Evolutionary conservation across 2,797 vertebrate genomes (phyloP), one percentile per base, ranked within the genome.

Genomic region (Channa striata): DNA sequence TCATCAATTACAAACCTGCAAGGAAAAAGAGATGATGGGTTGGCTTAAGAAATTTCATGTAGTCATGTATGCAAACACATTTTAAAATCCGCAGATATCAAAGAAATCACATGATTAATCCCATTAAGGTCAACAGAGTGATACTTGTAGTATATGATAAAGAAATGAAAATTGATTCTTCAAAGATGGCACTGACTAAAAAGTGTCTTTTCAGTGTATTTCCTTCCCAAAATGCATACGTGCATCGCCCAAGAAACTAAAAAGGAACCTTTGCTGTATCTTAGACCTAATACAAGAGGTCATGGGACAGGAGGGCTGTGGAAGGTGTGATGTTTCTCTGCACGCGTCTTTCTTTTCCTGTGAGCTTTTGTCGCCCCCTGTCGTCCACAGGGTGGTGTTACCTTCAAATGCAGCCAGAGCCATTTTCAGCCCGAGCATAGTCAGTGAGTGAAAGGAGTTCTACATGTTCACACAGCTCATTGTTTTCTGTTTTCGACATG

Each of bases 291-390:
- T 7, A 0, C 3, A 1, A 42, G 30, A 19, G 56, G 82, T 42
- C 74, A 44, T 46, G 76, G 80, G 83, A 73, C 70, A 82, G 72
- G 59, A 83, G 80, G 87, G 73, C 84, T 83, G 68, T 59, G 46
- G 77, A 68, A 52, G 75, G 20, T 37, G 0, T 25, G 8, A 19
- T 40, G 3, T 21, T 53, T 39, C 20, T 20, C 30, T 2, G 59
- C 16, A 16, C 4, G 8, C 17, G n/a, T 43, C 33, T n/a, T 12
- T 20, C 4, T 64, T 21, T 34, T 51, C 68, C 11, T 25, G 63
- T 82, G 62, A 66, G 62, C 23, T 23, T 82, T 1, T 74, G 82
- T 77, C 44, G 59, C 87, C 87, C 72, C 71, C 91, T 90, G 53
- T 19, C 74, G 90, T 46, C 17, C 2, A 14, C 47, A 63, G 44